Evolutionary conservation across 2,797 vertebrate species (phyloP).

Genomic region (Siniperca undulata): DNA sequence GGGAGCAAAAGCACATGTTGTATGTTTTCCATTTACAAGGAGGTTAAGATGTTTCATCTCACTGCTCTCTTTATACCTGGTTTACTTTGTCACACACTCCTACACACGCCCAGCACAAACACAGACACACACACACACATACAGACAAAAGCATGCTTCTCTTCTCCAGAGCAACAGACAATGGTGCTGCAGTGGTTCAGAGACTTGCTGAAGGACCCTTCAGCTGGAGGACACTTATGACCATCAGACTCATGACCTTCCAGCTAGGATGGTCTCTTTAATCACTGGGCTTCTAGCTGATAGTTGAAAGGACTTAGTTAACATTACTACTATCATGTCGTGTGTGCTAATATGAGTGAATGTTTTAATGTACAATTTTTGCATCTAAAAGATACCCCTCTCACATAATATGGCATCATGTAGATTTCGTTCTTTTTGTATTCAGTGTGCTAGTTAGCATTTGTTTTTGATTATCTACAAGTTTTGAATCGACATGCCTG

Average conservation of each 20-base stretch:
- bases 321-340: neutral
- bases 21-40: constrained; percentile 25
- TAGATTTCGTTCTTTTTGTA: neutral
- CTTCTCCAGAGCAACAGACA: constrained; percentile 21
- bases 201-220: constrained; percentile 48
- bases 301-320: constrained; percentile 24
- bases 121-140: constrained; percentile 15
- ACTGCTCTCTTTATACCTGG: constrained; percentile 24
- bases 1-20: constrained; percentile 10
- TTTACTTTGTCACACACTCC: constrained; percentile 23
- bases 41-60: constrained; percentile 3
- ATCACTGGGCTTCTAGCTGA: constrained; percentile 26
- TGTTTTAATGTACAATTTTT: neutral
- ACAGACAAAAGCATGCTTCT: neutral
- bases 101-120: neutral
- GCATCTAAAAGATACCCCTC: neutral
- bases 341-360: neutral
- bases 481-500: neutral
- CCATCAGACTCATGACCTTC: constrained; percentile 62
- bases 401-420: neutral
- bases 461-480: neutral
- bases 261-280: constrained; percentile 25
- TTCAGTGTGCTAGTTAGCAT: neutral
- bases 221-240: constrained; percentile 54
- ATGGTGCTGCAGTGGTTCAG: constrained; percentile 31